Evolutionary conservation across 23 tunicate genomes (phyloP), one percentile per base, ranked within the genome.

Genomic region (Ciona savignyi): DNA sequence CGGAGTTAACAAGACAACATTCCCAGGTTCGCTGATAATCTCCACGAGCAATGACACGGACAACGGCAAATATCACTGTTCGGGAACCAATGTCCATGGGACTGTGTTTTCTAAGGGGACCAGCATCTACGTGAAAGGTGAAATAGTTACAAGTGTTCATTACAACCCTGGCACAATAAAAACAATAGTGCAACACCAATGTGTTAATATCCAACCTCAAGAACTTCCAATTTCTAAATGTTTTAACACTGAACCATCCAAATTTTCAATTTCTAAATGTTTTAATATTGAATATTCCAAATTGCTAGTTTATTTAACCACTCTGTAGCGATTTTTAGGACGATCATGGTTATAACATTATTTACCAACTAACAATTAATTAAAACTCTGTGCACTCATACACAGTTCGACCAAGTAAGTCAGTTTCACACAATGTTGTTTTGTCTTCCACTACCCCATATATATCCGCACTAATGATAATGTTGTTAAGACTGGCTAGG

Each of bases 81-180:
- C 80, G 1, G 97, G 87, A 42, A 76, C 75, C 62, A 91, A 91
- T 76, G 67, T 30, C n/a, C 29, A 70, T 27, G 97, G 97, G 66
- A 77, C 80, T 28, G 35, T 83, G 22, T 81, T 85, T 3, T 84
- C 97, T 2, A 49, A 70, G 19, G 80, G 77, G 3, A 86, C 91
- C 2, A 60, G 32, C 22, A 19, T 91, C 32, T 84, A 80, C 71
- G 86, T 91, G 9, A 60, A 74, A 75, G 83, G 97, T 91, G 63
- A 77, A 81, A n/a, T 9, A 19, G 29, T 1, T 6, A 9, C 35
- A 31, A 51, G 23, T 23, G 25, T 4, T 76, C n/a, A n/a, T n/a
- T n/a, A n/a, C n/a, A n/a, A n/a, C n/a, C n/a, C n/a, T n/a, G n/a
- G n/a, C n/a, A n/a, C n/a, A n/a, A n/a, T n/a, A n/a, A n/a, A n/a